phyloP scores from a whole-genome alignment of 1,140 invertebrate species.

The Orussus abietinus region DNA sequence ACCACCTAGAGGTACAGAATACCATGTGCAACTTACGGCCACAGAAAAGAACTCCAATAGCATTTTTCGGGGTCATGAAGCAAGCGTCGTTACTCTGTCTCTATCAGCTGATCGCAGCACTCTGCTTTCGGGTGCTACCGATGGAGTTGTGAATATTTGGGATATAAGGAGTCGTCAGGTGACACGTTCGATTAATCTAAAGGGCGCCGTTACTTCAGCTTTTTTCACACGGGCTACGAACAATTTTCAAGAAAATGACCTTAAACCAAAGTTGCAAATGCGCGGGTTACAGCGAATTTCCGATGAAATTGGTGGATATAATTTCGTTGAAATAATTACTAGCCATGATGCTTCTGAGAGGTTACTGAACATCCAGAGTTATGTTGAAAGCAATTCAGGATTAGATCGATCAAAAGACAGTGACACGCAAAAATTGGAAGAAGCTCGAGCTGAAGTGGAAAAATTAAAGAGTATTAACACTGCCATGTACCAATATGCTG shows the following conservation, averaged over 20 bases:
- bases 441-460: conserved; percentile 44
- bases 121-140: conserved; percentile 71
- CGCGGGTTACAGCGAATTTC: conserved; percentile 34
- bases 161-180: conserved; percentile 71
- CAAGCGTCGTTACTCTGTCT: conserved; percentile 65
- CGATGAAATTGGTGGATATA: conserved; percentile 33
- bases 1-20: conserved; percentile 63
- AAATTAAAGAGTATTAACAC: conserved; percentile 51
- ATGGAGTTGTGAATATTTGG: conserved; percentile 74
- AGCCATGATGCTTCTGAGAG: conserved; percentile 33
- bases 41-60: conserved; percentile 27
- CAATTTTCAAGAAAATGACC: conserved; percentile 44
- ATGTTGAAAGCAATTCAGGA: conserved; percentile 10
- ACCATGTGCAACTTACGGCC: conserved; percentile 58
- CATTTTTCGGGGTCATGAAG: conserved; percentile 62
- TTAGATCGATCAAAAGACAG: too few relatives aligned
- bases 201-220: conserved; percentile 69
- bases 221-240: conserved; percentile 56
- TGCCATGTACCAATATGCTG: conserved; percentile 51
- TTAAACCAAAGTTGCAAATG: conserved; percentile 45
- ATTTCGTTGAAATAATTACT: conserved; percentile 32
- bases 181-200: conserved; percentile 65
- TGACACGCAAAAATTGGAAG: conserved; percentile 24
- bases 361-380: conserved; percentile 32
- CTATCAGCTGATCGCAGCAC: conserved; percentile 65